Percentiles rank a stretch among this genome's conserved stretches.
Evolutionary conservation across 2,113 vertebrate genomes (phyloP).

Genomic region (Rostratula benghalensis): DNA sequence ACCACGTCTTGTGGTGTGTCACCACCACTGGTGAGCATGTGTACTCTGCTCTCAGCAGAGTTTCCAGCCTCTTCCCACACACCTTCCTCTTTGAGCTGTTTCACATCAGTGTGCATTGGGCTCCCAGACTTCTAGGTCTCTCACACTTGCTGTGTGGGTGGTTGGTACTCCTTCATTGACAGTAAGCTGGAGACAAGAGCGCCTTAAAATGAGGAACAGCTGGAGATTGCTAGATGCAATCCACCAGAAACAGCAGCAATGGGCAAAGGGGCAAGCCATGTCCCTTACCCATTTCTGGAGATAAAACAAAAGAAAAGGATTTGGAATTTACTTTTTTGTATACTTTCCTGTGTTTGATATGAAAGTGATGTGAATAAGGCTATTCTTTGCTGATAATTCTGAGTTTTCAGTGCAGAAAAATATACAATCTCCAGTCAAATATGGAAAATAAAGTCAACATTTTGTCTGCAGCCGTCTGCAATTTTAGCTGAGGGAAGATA

Average conservation of each 20-base stretch:
- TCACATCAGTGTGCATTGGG: neutral
- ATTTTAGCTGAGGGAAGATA: constrained; percentile 35
- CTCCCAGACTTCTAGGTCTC: neutral
- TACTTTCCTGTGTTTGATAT: neutral
- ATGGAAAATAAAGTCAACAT: constrained; percentile 24
- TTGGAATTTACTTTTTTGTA: neutral
- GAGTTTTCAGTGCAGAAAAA: constrained; percentile 6
- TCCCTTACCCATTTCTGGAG: neutral
- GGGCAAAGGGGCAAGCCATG: neutral
- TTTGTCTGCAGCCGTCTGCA: constrained; percentile 33
- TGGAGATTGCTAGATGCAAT: neutral
- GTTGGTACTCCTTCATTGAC: neutral
- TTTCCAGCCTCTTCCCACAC: neutral
- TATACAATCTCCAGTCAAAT: constrained; percentile 4
- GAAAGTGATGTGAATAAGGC: neutral
- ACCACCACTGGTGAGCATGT: neutral
- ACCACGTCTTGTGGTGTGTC: neutral
- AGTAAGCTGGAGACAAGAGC: neutral
- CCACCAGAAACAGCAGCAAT: neutral
- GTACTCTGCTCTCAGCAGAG: neutral
- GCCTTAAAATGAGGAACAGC: neutral
- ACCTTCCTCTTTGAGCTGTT: neutral
- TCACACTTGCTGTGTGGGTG: neutral
- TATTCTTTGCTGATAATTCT: constrained; percentile 16
- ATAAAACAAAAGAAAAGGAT: neutral